Base-by-base conservation (phyloP, 2,113 vertebrate species). In the Oncorhynchus keta region DNA sequence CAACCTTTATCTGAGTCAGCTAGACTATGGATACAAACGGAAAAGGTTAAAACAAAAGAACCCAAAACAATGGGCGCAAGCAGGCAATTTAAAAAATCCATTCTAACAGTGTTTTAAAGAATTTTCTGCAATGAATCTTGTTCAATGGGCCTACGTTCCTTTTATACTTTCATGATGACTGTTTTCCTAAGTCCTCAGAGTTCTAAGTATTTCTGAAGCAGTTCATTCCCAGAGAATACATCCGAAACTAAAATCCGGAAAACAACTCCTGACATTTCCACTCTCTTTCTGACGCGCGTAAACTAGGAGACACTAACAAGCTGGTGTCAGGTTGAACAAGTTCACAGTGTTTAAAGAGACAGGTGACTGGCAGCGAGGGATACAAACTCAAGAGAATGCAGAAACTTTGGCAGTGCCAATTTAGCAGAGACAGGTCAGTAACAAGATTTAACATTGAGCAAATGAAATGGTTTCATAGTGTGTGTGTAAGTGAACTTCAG, bases 401-500 rank as follows among this genome's bases (percentile, higher is more conserved):
- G 64, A 66, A 66, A 28, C 3, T 14, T 66, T 13, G 22, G 0
- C 64, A 28, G 22, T 66, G 64, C 39, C 39, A 45, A 45, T 45
- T 45, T 45, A 45, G 39, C 64, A 66, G 55, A 57, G 24, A 66
- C 64, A 26, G 11, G 26, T 24, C 6, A 13, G 64, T 66, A 45
- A 45, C 39, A 45, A 45, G 39, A 45, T 45, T 12, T 45, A 45
- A 45, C 64, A 66, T 11, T 48, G 67, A 80, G 55, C 35, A 51
- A 78, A n/a, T 14, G 16, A 45, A 68, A 64, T 75, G 79, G 39
- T 45, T 45, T 45, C 39, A 45, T 45, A 45, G 39, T 45, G 39
- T 45, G 39, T 45, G 2, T 45, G 39, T 83, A 79, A 81, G 79
- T 77, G 66, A 65, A 79, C 79, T 81, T 88, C 88, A 88, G 84